These are phyloP conservation scores for Aquatica leii DNA, from an alignment of 2,888 invertebrate species.

Conservation along the genomic window DNA sequence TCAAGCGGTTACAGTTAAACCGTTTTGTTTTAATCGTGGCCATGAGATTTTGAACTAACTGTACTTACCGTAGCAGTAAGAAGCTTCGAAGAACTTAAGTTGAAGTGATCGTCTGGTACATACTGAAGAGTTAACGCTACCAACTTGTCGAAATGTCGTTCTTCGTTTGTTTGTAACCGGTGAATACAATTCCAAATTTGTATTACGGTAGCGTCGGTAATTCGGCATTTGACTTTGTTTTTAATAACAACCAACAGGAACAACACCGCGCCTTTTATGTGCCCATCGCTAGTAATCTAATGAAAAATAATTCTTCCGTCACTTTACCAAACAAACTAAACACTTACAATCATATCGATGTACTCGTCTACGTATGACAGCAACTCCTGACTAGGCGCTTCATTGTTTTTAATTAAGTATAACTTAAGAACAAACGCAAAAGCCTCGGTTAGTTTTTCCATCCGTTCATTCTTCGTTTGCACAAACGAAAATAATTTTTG, in stretches of 20 bases:
- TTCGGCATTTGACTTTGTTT: constrained; percentile 48
- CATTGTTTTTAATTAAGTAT: constrained; percentile 26
- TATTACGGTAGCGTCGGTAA: constrained; percentile 45
- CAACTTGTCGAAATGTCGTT: too few species aligned
- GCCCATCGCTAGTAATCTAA: too few species aligned
- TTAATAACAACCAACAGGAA: constrained; percentile 52
- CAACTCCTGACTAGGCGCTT: constrained; percentile 32
- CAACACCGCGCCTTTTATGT: constrained; percentile 39
- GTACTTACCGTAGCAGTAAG: too few species aligned
- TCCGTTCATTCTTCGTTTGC: not conserved
- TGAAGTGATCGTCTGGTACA: too few species aligned
- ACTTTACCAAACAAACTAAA: not conserved
- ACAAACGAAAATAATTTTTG: not conserved
- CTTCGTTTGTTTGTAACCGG: constrained; percentile 37
- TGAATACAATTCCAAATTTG: constrained; percentile 50
- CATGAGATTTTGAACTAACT: too few species aligned
- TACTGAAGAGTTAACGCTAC: too few species aligned
- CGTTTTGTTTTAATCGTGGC: too few species aligned
- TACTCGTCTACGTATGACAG: constrained; percentile 29
- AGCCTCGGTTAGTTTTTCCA: constrained; percentile 21
- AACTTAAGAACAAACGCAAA: constrained; percentile 39
- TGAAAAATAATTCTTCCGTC: too few species aligned
- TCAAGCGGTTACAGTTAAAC: too few species aligned
- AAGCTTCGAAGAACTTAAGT: too few species aligned
- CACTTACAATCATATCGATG: constrained; percentile 38